phyloP scores from a whole-genome alignment of 1,140 invertebrate genomes.

The Odontomachus brunneus region DNA sequence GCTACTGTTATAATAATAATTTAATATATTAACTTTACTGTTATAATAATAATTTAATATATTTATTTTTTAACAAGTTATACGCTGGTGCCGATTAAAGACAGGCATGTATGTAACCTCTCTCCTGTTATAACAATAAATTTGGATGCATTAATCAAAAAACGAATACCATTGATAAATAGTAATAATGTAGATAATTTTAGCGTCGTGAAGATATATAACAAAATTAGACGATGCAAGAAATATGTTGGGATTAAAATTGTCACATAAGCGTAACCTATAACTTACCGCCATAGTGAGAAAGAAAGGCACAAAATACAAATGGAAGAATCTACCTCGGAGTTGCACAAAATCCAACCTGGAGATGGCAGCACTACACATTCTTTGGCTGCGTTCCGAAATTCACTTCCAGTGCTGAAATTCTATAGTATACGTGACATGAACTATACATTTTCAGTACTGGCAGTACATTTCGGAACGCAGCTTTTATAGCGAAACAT shows the following conservation, averaged over 20 bases:
- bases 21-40: too few species aligned
- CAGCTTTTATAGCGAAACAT: too few species aligned
- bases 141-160: slow-evolving; percentile 33
- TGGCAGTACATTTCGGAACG: too few species aligned
- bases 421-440: too few species aligned
- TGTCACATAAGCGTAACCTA: slow-evolving; percentile 41
- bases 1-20: too few species aligned
- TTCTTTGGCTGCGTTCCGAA: too few species aligned
- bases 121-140: slow-evolving; percentile 49
- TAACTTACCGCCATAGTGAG: slow-evolving; percentile 81
- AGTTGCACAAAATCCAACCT: too few species aligned
- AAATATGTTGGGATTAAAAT: slow-evolving; percentile 72
- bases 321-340: too few species aligned
- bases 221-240: slow-evolving; percentile 61
- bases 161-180: slow-evolving; percentile 50
- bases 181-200: slow-evolving; percentile 10
- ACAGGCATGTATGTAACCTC: slow-evolving; percentile 51
- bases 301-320: slow-evolving; percentile 62
- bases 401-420: too few species aligned
- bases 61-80: neutral
- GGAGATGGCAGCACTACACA: too few species aligned
- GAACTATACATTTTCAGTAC: too few species aligned
- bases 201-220: slow-evolving; percentile 10
- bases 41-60: neutral
- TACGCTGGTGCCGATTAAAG: slow-evolving; percentile 50